phyloP scores from a whole-genome alignment of 2,888 invertebrate genomes.

The Eupithecia vulgata region DNA sequence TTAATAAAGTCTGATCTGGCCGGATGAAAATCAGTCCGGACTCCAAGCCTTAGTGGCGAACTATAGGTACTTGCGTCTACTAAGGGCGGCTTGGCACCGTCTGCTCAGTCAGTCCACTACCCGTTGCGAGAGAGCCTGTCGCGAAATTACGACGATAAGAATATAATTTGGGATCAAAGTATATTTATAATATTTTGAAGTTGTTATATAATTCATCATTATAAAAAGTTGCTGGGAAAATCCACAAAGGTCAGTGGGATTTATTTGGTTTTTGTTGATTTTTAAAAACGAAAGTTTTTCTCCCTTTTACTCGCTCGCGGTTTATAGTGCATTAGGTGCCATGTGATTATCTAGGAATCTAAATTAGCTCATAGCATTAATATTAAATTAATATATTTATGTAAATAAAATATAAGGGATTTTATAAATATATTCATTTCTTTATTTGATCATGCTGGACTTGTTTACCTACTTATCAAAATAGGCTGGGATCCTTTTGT shows the following conservation, averaged over 20 bases:
- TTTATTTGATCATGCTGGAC: too few relatives aligned
- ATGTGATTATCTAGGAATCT: background rate
- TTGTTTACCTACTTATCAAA: background rate
- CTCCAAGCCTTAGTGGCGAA: background rate
- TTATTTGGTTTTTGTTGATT: background rate
- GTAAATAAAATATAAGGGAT: background rate
- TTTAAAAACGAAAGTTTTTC: background rate
- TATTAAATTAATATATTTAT: too few relatives aligned
- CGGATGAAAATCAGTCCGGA: background rate
- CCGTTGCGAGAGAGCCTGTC: slow-evolving; percentile 19
- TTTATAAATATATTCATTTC: too few relatives aligned
- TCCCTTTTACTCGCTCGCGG: background rate
- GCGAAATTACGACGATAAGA: slow-evolving; percentile 5
- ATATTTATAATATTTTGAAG: slow-evolving; percentile 9
- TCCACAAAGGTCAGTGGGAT: slow-evolving; percentile 12
- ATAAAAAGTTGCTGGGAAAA: background rate
- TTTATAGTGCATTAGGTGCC: background rate
- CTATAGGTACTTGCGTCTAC: background rate
- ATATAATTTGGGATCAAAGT: background rate
- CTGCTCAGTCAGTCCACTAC: slow-evolving; percentile 23
- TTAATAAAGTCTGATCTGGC: background rate
- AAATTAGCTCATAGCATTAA: background rate
- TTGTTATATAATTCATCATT: background rate
- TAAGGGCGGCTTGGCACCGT: slow-evolving; percentile 13
- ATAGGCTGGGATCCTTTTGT: background rate